Conservation (phyloP, 2,113 vertebrate species). For the Cyprinus carpio region DNA sequence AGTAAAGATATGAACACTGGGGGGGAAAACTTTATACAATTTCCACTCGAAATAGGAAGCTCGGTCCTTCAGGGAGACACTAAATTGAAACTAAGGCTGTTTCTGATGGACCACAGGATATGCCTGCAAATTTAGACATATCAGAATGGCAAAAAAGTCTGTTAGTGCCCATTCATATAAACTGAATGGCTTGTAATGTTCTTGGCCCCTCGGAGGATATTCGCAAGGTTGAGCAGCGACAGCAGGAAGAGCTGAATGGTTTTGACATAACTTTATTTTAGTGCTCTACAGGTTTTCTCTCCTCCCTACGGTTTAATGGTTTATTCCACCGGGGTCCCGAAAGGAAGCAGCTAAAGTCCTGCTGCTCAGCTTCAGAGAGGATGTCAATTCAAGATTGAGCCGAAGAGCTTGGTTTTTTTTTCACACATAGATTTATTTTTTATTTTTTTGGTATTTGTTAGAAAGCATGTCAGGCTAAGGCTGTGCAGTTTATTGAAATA, state of each 20-base stretch:
- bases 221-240: conserved; percentile 83
- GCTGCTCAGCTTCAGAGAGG: conserved; percentile 84
- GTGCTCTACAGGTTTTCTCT: conserved; percentile 83
- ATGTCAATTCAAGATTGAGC: conserved; percentile 83
- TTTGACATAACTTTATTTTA: conserved; percentile 98
- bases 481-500: too few species aligned
- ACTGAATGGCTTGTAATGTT: conserved; percentile 94
- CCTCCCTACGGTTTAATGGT: conserved; percentile 93
- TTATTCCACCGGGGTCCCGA: conserved; percentile 82
- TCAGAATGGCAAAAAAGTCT: conserved; percentile 96
- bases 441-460: too few species aligned
- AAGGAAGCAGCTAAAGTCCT: conserved; percentile 92
- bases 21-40: conserved; percentile 69
- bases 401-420: neutral
- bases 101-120: conserved; percentile 94
- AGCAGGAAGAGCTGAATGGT: conserved; percentile 94
- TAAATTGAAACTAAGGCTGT: conserved; percentile 99
- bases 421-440: neutral
- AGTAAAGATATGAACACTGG: conserved; percentile 63
- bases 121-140: conserved; percentile 95
- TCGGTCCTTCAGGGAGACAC: conserved; percentile 87
- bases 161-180: conserved; percentile 97
- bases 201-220: conserved; percentile 84
- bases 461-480: too few species aligned
- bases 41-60: conserved; percentile 89